Percentiles rank a stretch among this genome's conserved stretches.
Evolutionary conservation across 2,797 vertebrate genomes (phyloP).

Genomic region (Takifugu rubripes): DNA sequence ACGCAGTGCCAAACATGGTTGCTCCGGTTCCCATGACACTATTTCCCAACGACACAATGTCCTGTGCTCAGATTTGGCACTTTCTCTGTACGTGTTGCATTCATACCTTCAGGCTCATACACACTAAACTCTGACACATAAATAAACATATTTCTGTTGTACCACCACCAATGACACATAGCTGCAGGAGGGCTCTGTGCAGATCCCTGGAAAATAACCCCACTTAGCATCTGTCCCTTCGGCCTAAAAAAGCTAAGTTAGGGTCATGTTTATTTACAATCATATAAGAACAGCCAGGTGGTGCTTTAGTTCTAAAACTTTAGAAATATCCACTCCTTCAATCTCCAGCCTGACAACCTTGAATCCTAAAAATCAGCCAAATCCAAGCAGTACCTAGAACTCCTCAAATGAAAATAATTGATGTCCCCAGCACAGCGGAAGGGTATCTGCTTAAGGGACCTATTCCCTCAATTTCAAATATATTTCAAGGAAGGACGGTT

Average conservation of each 20-base stretch:
- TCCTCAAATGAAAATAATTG: no score
- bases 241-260: not conserved
- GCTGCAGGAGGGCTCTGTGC: constrained; percentile 27
- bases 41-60: constrained; percentile 31
- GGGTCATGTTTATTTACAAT: not conserved
- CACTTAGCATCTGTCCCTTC: constrained; percentile 27
- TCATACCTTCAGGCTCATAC: constrained; percentile 7
- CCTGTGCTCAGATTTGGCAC: not conserved
- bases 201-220: constrained; percentile 44
- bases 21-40: constrained; percentile 44
- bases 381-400: no score
- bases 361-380: no score
- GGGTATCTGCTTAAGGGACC: no score
- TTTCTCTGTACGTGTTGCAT: constrained; percentile 20
- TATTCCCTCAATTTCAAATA: no score
- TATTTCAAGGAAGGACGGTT: no score
- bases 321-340: no score
- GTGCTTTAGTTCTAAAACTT: no score
- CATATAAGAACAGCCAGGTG: no score
- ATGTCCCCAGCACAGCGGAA: no score
- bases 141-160: constrained; percentile 7
- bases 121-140: constrained; percentile 1
- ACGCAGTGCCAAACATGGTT: constrained; percentile 32
- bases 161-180: constrained; percentile 17
- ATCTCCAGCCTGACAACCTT: no score